phyloP scores from a whole-genome alignment of 2,797 vertebrate species.

The Babyrousa celebensis region DNA sequence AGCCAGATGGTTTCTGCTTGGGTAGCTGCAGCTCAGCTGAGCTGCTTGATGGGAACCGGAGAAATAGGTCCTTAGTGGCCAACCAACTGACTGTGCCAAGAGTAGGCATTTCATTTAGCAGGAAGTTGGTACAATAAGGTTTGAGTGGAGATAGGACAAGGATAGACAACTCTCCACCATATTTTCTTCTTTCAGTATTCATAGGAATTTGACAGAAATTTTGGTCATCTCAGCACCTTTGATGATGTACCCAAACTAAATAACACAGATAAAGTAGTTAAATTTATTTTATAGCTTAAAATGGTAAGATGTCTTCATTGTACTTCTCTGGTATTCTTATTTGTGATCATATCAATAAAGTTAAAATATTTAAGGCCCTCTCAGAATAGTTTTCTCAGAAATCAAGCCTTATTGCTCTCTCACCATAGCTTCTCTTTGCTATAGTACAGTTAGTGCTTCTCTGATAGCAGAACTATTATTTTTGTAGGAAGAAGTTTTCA shows the following conservation, averaged over 20 bases:
- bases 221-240: slow-evolving; percentile 71
- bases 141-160: not conserved
- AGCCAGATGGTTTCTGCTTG: slow-evolving; percentile 87
- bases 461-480: not conserved
- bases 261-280: slow-evolving; percentile 60
- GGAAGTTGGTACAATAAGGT: not conserved
- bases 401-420: not conserved
- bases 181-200: slow-evolving; percentile 41
- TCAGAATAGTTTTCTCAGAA: slow-evolving; percentile 54
- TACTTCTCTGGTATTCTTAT: slow-evolving; percentile 40
- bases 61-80: slow-evolving; percentile 83
- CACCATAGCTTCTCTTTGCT: not conserved
- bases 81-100: slow-evolving; percentile 68
- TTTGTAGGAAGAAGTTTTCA: slow-evolving; percentile 4
- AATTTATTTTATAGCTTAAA: slow-evolving; percentile 54
- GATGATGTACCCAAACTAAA: slow-evolving; percentile 31
- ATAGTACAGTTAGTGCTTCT: not conserved
- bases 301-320: not conserved
- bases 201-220: slow-evolving; percentile 55
- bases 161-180: slow-evolving; percentile 57
- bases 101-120: slow-evolving; percentile 50
- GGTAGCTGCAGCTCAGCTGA: slow-evolving; percentile 86
- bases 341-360: slow-evolving; percentile 37
- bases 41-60: slow-evolving; percentile 83
- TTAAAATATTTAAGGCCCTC: not conserved